Conservation (phyloP, 1,140 invertebrate genomes). For the Nasonia vitripennis region DNA sequence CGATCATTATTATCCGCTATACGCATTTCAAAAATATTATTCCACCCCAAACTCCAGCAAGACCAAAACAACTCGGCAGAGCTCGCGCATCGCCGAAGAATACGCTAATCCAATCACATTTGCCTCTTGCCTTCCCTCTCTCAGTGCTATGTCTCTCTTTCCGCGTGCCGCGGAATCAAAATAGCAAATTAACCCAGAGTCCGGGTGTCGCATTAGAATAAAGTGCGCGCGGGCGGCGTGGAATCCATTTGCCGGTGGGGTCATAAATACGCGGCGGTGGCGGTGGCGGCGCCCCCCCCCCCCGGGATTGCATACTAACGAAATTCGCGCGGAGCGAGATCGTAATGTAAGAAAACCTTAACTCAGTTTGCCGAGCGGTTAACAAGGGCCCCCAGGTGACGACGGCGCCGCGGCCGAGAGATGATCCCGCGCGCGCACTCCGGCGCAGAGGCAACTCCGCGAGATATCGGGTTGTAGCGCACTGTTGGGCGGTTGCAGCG, state of each 20-base stretch:
- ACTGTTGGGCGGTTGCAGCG: background rate
- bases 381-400: slow-evolving; percentile 45
- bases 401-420: background rate
- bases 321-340: slow-evolving; percentile 22
- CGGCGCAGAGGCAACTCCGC: background rate
- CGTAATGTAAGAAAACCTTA: slow-evolving; percentile 43
- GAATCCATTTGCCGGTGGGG: slow-evolving; percentile 44
- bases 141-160: background rate
- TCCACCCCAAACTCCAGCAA: background rate
- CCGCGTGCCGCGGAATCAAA: slow-evolving; percentile 38
- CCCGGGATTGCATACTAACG: slow-evolving; percentile 31
- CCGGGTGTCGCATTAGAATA: slow-evolving; percentile 37
- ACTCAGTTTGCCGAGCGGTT: slow-evolving; percentile 47
- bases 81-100: background rate
- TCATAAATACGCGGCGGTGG: slow-evolving; percentile 38
- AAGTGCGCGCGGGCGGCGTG: slow-evolving; percentile 7
- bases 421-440: background rate
- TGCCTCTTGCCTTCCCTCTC: background rate
- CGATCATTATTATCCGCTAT: too few species aligned
- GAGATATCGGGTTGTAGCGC: background rate
- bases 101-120: slow-evolving; percentile 32
- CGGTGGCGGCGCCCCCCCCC: background rate
- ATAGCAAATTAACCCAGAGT: slow-evolving; percentile 44
- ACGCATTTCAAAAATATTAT: too few species aligned
- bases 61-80: background rate